phyloP scores from a whole-genome alignment of 2,113 vertebrate species.

The Neopipo cinnamomea region DNA sequence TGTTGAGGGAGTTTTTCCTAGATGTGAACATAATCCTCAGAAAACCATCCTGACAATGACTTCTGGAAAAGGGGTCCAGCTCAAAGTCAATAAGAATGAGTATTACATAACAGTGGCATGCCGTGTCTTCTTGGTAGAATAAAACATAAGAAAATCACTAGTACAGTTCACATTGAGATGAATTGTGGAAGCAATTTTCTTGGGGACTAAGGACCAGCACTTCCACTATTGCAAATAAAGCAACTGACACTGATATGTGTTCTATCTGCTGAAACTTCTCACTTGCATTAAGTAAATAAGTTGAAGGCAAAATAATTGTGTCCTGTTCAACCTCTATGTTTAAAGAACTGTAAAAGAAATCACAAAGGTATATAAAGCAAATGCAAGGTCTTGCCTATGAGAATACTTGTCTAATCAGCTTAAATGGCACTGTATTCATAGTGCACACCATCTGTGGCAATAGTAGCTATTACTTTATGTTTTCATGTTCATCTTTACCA shows the following conservation, averaged over 20 bases:
- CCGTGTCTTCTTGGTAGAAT: not conserved
- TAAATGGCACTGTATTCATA: not conserved
- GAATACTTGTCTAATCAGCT: constrained; percentile 5
- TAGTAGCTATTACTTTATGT: not conserved
- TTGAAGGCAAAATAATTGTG: constrained; percentile 52
- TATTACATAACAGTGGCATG: not conserved
- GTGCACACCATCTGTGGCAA: not conserved
- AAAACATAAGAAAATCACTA: constrained; percentile 11
- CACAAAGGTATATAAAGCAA: constrained; percentile 1
- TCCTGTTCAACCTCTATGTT: constrained; percentile 40
- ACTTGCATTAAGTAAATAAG: constrained; percentile 6
- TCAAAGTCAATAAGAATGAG: not conserved
- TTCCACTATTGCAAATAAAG: constrained; percentile 41
- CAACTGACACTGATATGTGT: not conserved
- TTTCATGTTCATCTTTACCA: not conserved
- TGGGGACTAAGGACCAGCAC: not conserved
- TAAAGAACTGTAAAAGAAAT: constrained; percentile 43
- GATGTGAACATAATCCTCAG: not conserved
- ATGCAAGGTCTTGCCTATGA: not conserved
- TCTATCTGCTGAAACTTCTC: constrained; percentile 26
- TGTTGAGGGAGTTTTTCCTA: not conserved
- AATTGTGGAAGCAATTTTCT: not conserved
- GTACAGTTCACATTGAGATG: not conserved
- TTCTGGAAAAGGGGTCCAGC: not conserved
- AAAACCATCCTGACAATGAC: not conserved